Evolutionary conservation across 2,113 vertebrate genomes (phyloP).

Genomic region (Bubo bubo): DNA sequence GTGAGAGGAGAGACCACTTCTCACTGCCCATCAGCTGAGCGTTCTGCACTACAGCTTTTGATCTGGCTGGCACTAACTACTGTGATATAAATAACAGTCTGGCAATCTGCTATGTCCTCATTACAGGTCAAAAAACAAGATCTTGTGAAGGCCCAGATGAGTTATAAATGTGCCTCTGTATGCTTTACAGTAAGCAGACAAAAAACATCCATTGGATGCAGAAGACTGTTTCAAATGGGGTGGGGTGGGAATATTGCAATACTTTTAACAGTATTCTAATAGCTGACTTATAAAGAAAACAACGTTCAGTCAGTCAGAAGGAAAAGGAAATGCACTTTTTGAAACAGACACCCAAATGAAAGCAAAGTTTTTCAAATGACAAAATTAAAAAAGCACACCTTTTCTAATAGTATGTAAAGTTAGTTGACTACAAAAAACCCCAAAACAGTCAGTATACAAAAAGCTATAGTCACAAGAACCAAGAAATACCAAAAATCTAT

Average conservation of each 20-base stretch:
- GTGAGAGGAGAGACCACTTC: not conserved
- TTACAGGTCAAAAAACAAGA: not conserved
- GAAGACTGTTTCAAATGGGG: not conserved
- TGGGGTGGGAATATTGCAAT: accelerated
- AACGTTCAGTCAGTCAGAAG: not conserved
- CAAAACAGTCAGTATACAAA: not conserved
- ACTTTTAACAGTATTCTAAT: not conserved
- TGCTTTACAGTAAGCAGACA: not conserved
- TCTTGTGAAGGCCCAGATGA: not conserved
- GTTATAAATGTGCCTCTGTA: not conserved
- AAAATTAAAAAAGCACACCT: not conserved
- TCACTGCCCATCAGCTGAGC: not conserved
- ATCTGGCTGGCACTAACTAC: not conserved
- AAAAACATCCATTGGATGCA: not conserved
- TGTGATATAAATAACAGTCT: not conserved
- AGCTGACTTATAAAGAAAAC: not conserved
- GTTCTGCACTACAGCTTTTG: not conserved
- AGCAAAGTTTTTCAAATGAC: not conserved
- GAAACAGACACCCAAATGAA: not conserved
- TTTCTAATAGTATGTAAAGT: not conserved
- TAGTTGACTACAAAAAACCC: not conserved
- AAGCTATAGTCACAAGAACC: not conserved
- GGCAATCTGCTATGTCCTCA: not conserved
- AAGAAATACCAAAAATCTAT: not conserved
- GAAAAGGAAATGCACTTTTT: not conserved